Conservation (phyloP, 2,888 invertebrate genomes). For the Ceriagrion tenellum region DNA sequence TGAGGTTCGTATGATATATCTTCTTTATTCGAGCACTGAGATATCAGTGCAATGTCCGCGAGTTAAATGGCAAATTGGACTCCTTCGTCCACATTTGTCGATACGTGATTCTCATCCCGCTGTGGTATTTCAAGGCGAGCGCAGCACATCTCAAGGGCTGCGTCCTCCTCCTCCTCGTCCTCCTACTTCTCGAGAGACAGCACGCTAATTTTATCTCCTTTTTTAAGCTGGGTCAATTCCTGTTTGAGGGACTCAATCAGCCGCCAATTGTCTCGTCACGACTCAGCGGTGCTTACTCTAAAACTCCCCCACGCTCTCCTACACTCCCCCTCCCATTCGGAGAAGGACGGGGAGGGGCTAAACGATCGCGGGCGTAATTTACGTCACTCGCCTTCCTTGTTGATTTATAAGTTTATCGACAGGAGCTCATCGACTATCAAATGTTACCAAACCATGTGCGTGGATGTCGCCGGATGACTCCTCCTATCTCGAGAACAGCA, state of each 20-base stretch:
- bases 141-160: no score
- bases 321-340: no score
- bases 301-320: background rate
- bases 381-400: conserved; percentile 11
- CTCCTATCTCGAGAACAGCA: background rate
- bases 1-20: no score
- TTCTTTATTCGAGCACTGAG: no score
- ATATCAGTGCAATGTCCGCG: no score
- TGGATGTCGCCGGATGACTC: background rate
- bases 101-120: no score
- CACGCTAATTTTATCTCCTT: background rate
- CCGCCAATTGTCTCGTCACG: background rate
- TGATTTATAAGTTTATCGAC: conserved; percentile 15
- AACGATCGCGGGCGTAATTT: background rate
- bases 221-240: background rate
- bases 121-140: no score
- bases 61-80: no score
- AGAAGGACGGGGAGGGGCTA: background rate
- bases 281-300: background rate
- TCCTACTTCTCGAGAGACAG: no score
- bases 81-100: no score
- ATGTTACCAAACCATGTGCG: background rate
- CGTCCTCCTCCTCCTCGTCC: no score
- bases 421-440: background rate
- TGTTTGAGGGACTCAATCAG: background rate